phyloP scores from a whole-genome alignment of 1,140 invertebrate species.

The Cylas formicarius region DNA sequence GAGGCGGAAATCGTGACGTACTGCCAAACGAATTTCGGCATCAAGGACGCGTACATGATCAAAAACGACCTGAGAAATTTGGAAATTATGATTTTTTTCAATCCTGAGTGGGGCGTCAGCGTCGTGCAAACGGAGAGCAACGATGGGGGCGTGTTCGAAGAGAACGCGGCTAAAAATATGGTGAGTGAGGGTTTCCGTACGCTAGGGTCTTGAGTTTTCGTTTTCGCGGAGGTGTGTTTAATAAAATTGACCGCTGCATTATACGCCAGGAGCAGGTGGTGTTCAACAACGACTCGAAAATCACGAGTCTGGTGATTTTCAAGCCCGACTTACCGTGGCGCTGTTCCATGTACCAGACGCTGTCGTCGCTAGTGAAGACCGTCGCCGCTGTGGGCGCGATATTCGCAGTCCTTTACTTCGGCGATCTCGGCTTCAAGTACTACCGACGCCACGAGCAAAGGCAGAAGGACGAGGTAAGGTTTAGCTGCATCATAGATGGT shows the following conservation, averaged over 20 bases:
- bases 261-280: slow-evolving; percentile 46
- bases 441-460: slow-evolving; percentile 46
- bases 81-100: slow-evolving; percentile 59
- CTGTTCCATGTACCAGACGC: slow-evolving; percentile 55
- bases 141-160: slow-evolving; percentile 25
- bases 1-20: slow-evolving; percentile 50
- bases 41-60: slow-evolving; percentile 41
- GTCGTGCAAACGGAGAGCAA: slow-evolving; percentile 46
- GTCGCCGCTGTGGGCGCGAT: slow-evolving; percentile 42
- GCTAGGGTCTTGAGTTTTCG: slow-evolving; percentile 3
- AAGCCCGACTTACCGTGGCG: slow-evolving; percentile 60
- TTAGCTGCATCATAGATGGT: no score
- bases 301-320: slow-evolving; percentile 48
- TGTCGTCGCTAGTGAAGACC: slow-evolving; percentile 53
- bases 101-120: slow-evolving; percentile 61
- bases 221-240: slow-evolving; percentile 1
- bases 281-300: slow-evolving; percentile 44
- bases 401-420: slow-evolving; percentile 23
- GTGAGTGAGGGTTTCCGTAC: slow-evolving; percentile 31
- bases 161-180: slow-evolving; percentile 38
- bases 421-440: slow-evolving; percentile 40
- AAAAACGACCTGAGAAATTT: slow-evolving; percentile 55
- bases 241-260: background rate
- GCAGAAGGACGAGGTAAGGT: slow-evolving; percentile 48
- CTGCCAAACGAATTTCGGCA: slow-evolving; percentile 39